These are phyloP conservation scores for Macrosoma leucophasiata DNA, from an alignment of 2,888 invertebrate genomes.

Conservation along the genomic window DNA sequence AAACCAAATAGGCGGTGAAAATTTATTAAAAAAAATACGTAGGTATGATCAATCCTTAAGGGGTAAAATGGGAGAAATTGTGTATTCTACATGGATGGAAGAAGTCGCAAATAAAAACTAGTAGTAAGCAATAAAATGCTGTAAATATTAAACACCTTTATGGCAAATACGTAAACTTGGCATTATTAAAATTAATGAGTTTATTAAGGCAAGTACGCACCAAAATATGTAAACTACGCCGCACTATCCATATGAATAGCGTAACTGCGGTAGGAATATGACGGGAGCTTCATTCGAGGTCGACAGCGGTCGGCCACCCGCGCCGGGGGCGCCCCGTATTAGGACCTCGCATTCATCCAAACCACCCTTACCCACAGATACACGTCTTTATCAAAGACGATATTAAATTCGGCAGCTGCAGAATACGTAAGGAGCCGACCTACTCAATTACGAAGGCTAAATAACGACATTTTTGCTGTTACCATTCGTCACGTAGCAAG, in stretches of 20 bases:
- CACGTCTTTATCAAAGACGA: conserved; percentile 62
- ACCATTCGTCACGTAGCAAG: background rate
- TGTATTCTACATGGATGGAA: too few relatives aligned
- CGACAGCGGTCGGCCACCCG: conserved; percentile 57
- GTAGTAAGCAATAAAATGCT: conserved; percentile 3
- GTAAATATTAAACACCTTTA: conserved; percentile 5
- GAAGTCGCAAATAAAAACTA: too few relatives aligned
- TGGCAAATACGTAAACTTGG: background rate
- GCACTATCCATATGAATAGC: conserved; percentile 57
- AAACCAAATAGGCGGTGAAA: too few relatives aligned
- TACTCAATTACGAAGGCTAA: conserved; percentile 16
- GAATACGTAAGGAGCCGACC: conserved; percentile 24
- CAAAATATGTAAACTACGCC: conserved; percentile 61
- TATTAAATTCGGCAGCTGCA: conserved; percentile 58
- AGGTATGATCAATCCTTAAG: too few relatives aligned
- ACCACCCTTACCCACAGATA: conserved; percentile 47
- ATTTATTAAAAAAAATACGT: too few relatives aligned
- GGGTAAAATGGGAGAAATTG: too few relatives aligned
- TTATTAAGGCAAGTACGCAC: conserved; percentile 47
- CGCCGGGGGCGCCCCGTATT: conserved; percentile 52
- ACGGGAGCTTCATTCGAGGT: conserved; percentile 48
- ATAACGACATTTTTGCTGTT: conserved; percentile 1
- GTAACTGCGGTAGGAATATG: conserved; percentile 52
- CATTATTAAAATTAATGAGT: conserved; percentile 56
- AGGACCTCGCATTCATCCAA: conserved; percentile 52